A percentile compares a stretch with the other conserved stretches of the same genome.
Evolutionary conservation across 2,888 invertebrate species (phyloP).

Genomic region (Tromatobia lineatoria): DNA sequence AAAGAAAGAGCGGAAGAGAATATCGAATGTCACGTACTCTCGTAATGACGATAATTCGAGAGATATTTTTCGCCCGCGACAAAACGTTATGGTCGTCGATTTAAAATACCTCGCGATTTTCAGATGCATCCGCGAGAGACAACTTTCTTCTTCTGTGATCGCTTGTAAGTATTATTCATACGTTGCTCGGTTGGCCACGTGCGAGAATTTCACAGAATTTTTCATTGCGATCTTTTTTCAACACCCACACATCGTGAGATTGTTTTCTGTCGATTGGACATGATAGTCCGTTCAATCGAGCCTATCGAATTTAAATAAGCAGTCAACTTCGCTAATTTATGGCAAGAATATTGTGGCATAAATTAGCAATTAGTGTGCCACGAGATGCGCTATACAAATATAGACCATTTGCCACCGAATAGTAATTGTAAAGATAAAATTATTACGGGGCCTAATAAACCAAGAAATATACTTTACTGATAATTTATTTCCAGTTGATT

Average conservation of each 20-base stretch:
- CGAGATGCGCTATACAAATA: constrained; percentile 26
- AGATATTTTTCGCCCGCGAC: not conserved
- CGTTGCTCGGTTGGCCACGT: not conserved
- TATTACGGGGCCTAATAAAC: no score
- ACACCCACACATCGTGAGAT: constrained; percentile 8
- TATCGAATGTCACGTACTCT: constrained; percentile 26
- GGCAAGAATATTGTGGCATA: not conserved
- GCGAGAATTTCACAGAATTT: constrained; percentile 12
- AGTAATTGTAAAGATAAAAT: not conserved
- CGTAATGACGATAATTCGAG: constrained; percentile 22
- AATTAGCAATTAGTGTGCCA: not conserved
- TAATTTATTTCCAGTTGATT: no score
- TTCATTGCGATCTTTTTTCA: not conserved
- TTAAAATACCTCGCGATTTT: constrained; percentile 53
- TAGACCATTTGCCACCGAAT: constrained; percentile 47
- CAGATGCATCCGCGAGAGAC: constrained; percentile 41
- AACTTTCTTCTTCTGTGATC: constrained; percentile 62
- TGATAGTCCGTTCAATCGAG: not conserved
- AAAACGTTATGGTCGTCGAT: constrained; percentile 15
- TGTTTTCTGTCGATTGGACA: not conserved
- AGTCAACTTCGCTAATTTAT: not conserved
- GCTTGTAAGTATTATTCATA: constrained; percentile 47
- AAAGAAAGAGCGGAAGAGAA: constrained; percentile 9
- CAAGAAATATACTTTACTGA: no score
- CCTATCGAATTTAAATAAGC: not conserved